Evolutionary conservation across 2,113 vertebrate genomes (phyloP), one percentile per base, ranked within the genome.

Genomic region (Phrynosoma platyrhinos): DNA sequence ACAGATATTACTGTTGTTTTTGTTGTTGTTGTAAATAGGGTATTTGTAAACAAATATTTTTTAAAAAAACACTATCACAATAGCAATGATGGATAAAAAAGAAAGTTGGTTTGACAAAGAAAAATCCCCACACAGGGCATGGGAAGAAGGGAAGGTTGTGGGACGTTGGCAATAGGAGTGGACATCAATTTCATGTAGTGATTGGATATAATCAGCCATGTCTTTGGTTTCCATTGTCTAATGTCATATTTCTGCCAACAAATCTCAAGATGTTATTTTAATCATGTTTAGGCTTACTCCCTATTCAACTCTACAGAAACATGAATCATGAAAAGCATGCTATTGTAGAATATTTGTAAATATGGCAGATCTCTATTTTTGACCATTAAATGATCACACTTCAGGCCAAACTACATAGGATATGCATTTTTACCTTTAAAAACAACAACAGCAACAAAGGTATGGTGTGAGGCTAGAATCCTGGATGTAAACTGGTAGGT

Each of bases 341-440:
- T 80, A 36, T 89, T 79, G 80, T 13, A 87, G 42, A 68, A 16
- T 42, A 79, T 89, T 52, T 84, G 13, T 2, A 27, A 52, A 85
- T 69, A 58, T 10, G 47, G 30, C 18, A 47, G 23, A 40, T 83
- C 10, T 4, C 10, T 85, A 23, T 85, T 69, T 18, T 62, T 36
- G 18, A 12, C 27, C 68, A 10, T 30, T 71, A 93, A 86, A 77
- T 86, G 5, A 94, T 87, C 92, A 90, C 91, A 83, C 4, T 10
- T 91, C 89, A 16, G 36, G 23, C 30, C n/a, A 53, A 86, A 14
- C 16, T 32, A 58, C 12, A 74, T 1, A 84, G 32, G 47, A 75
- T 74, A n/a, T 58, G n/a, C 69, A 58, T 23, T 1, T 32, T 55
- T 72, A 21, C 27, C 66, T 72, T 27, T 68, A 14, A 66, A 66